These are phyloP conservation scores for Parnassius orleans DNA, from an alignment of 2,888 invertebrate genomes.

Conservation along the genomic window DNA sequence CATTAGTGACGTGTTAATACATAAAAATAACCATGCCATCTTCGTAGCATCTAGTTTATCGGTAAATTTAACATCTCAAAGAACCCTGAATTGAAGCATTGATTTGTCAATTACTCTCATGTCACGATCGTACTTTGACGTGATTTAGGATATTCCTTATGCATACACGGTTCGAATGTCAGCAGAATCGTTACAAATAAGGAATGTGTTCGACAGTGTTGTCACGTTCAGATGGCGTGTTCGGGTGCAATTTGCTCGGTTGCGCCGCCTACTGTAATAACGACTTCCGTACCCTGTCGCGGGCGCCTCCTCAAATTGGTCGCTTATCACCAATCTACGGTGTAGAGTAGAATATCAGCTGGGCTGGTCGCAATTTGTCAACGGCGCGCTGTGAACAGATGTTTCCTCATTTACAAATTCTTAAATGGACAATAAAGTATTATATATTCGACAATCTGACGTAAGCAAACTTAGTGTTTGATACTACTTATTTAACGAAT, in stretches of 20 bases:
- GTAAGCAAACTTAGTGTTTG: too few species aligned
- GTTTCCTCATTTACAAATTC: conserved; percentile 51
- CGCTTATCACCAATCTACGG: conserved; percentile 80
- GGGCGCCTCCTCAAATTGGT: conserved; percentile 81
- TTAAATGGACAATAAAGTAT: conserved; percentile 15
- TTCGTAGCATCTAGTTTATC: too few species aligned
- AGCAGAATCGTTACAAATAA: conserved; percentile 75
- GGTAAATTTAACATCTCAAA: background rate
- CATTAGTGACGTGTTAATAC: too few species aligned
- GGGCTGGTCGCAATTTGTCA: conserved; percentile 74
- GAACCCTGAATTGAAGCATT: background rate
- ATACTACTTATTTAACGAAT: too few species aligned
- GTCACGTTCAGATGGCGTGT: conserved; percentile 79
- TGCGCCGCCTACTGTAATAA: conserved; percentile 80
- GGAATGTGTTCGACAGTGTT: conserved; percentile 77
- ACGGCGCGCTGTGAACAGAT: conserved; percentile 46
- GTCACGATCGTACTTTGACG: conserved; percentile 4
- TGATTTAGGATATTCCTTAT: conserved; percentile 51
- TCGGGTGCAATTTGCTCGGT: conserved; percentile 74
- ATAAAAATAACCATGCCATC: too few species aligned
- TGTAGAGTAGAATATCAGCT: conserved; percentile 72
- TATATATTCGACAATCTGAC: too few species aligned
- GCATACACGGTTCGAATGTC: conserved; percentile 60
- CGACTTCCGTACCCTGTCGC: conserved; percentile 79
- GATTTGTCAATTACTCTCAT: conserved; percentile 19